Evolutionary conservation across 2,888 invertebrate species (phyloP), one percentile per base, ranked within the genome.

Genomic region (Sesamia inferens): DNA sequence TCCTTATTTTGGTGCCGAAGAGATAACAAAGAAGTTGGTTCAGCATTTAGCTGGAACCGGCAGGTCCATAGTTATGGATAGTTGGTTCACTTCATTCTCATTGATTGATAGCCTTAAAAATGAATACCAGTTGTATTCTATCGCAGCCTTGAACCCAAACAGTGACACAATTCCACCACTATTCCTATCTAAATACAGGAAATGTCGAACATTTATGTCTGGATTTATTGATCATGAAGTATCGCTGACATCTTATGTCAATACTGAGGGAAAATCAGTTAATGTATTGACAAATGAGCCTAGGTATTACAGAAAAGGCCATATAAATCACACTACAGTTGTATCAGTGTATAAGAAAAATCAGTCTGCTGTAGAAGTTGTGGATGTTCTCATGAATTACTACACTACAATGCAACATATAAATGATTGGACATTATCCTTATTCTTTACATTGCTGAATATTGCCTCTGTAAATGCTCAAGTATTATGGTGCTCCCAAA

Each of bases 381-480:
- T 94, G 14, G 94, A 95, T 86, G 94, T 96, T 13, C 83, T 96
- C 13, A 95, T 95, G 93, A 92, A 94, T 87, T 94, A 94, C 84
- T 96, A 96, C 76, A 95, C 95, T 0, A 94, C 95, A 8, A 91
- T 94, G 92, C 94, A 95, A 73, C 90, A 93, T 73, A 93, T 93
- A n/a, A 95, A 95, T 79, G 92, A 94, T 80, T 96, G 96, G 96
- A 92, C 93, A 0, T 79, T 95, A 11, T 93, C 95, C 6, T 82
- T 96, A 74, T 96, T 96, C 81, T 95, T 94, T 73, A 93, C 93
- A 47, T 81, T 96, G 68, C 87, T 96, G 19, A 96, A 96, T 78
- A 93, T 96, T 84, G 95, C 96, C 2, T 90, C 94, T 0, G 88
- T 96, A 0, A 96, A 96, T 83, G 92, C 96, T 62, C 96, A 96